Percentiles rank a stretch among this genome's conserved stretches.
phyloP scores from a whole-genome alignment of 2,797 vertebrate genomes.

The Nothura maculosa region DNA sequence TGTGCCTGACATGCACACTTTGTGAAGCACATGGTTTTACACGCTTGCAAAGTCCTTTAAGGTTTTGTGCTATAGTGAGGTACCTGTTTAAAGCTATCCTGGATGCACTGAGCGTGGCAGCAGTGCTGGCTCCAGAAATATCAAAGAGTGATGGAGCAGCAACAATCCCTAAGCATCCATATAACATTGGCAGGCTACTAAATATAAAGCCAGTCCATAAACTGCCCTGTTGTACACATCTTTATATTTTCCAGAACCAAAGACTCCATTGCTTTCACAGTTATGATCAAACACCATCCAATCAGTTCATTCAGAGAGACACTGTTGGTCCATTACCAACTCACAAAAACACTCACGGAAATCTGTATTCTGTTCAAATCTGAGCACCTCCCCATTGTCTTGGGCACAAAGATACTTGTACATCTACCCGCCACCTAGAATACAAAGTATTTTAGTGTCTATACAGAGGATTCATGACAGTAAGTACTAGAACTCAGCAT shows the following conservation, averaged over 20 bases:
- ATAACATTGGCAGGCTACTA: not conserved
- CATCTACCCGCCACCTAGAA: not conserved
- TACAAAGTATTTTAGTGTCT: not conserved
- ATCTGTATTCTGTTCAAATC: not conserved
- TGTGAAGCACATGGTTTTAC: not conserved
- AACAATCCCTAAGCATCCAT: not conserved
- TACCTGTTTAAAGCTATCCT: not conserved
- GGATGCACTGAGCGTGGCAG: not conserved
- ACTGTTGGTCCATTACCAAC: not conserved
- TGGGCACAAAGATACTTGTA: not conserved
- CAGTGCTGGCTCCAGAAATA: not conserved
- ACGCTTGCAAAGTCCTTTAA: not conserved
- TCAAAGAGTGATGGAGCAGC: not conserved
- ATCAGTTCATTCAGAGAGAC: not conserved
- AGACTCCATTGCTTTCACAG: not conserved
- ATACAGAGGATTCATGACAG: not conserved
- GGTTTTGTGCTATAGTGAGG: not conserved
- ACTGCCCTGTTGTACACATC: not conserved
- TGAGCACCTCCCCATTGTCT: not conserved
- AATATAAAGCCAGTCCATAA: not conserved
- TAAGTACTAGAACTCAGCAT: not conserved
- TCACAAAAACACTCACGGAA: accelerated
- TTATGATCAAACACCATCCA: not conserved
- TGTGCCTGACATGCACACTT: not conserved
- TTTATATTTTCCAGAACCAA: not conserved